Base-by-base conservation (phyloP, 2,113 vertebrate species). In the Eleginops maclovinus region DNA sequence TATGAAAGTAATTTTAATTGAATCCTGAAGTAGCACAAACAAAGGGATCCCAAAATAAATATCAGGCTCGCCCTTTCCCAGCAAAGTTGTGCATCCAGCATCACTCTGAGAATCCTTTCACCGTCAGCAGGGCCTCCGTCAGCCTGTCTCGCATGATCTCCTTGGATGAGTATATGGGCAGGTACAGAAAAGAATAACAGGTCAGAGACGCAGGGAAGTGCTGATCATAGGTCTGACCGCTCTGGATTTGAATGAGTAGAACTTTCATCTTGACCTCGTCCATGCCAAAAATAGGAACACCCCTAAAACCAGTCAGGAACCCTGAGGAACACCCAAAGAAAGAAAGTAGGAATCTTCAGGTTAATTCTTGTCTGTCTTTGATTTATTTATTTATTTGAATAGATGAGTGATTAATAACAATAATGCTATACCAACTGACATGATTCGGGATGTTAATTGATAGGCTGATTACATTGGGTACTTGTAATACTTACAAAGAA, bases 401-500 rank as follows among this genome's bases (percentile, higher is more conserved):
- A 11, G 46, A 50, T 65, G 19, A 3, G 15, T 31, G 24, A 66
- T 66, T 21, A 50, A n/a, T 17, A n/a, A 66, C 4, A 12, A 51
- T 51, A 51, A 55, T 55, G 8, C 7, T 36, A 36, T 36, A 36
- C 31, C 31, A 36, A 36, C 31, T 8, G 31, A 36, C 31, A 8
- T 36, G 31, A 36, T 36, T 36, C 8, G 7, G 31, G 31, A 36
- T 36, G 8, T 36, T 36, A 36, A 36, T 36, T 36, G 31, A 36
- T 36, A 36, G 31, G 31, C 31, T 41, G 49, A 12, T 56, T 14
- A 70, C 36, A 21, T 14, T 41, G 17, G 36, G 16, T 9, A 47
- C 0, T n/a, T 51, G 15, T 15, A 19, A 36, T 62, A 95, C 95
- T 89, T 90, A 97, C 96, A 88, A 10, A 97, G 89, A 82, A 97